Evolutionary conservation across 2,888 invertebrate species (phyloP).

Genomic region (Hesperia comma): DNA sequence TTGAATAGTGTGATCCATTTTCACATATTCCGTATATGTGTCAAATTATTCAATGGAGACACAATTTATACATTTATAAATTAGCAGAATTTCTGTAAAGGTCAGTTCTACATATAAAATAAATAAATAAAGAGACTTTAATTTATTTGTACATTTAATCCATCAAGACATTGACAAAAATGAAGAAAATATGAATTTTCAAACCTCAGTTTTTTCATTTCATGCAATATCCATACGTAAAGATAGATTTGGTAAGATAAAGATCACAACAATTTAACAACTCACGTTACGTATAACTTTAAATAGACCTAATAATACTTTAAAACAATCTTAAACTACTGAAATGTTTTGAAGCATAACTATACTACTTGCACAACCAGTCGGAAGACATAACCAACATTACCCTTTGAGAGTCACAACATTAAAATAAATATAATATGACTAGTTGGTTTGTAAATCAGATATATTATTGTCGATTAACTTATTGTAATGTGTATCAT

Average conservation of each 20-base stretch:
- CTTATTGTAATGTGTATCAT: not conserved
- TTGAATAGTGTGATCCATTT: too few species aligned
- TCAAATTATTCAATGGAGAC: too few species aligned
- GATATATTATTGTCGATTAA: slow-evolving; percentile 7
- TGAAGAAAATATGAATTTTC: not conserved
- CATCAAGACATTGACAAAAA: not conserved
- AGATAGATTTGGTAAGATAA: slow-evolving; percentile 29
- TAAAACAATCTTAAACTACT: slow-evolving; percentile 9
- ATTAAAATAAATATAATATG: slow-evolving; percentile 23
- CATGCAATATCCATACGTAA: not conserved
- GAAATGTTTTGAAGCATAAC: slow-evolving; percentile 15
- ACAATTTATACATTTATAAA: too few species aligned
- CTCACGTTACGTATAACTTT: slow-evolving; percentile 15
- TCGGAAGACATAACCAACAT: slow-evolving; percentile 20
- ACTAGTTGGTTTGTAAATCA: slow-evolving; percentile 24
- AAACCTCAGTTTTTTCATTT: not conserved
- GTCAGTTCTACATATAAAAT: not conserved
- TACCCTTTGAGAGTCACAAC: slow-evolving; percentile 24
- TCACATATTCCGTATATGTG: too few species aligned
- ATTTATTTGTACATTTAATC: slow-evolving; percentile 7
- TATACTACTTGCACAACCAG: slow-evolving; percentile 22
- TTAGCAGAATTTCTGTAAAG: too few species aligned
- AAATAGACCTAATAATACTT: slow-evolving; percentile 33
- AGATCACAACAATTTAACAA: slow-evolving; percentile 23
- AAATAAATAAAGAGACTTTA: slow-evolving; percentile 11